Evolutionary conservation across 2,888 invertebrate species (phyloP).

Genomic region (Pinctada fucata): DNA sequence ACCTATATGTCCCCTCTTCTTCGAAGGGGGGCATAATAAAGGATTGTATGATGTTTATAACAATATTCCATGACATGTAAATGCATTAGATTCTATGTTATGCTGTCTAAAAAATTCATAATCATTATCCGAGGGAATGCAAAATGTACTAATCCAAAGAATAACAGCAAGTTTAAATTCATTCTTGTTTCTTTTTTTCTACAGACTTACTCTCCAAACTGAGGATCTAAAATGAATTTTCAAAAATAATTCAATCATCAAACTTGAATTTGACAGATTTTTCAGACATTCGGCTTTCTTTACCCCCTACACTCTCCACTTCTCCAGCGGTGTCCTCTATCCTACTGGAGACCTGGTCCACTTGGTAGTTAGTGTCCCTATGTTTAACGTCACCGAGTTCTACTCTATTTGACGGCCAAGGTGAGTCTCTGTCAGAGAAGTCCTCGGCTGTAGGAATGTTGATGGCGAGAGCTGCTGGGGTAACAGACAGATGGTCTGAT

Average conservation of each 20-base stretch:
- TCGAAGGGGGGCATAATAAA: too few relatives aligned
- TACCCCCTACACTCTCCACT: background rate
- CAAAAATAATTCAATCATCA: constrained; percentile 6
- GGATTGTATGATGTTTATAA: too few relatives aligned
- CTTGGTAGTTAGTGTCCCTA: constrained; percentile 51
- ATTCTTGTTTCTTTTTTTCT: too few relatives aligned
- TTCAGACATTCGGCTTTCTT: constrained; percentile 15
- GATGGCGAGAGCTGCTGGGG: constrained; percentile 54
- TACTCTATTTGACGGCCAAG: constrained; percentile 35
- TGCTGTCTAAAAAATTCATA: too few relatives aligned
- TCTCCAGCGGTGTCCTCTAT: constrained; percentile 44
- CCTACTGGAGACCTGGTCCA: constrained; percentile 60
- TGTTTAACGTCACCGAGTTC: constrained; percentile 17
- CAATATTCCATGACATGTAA: too few relatives aligned
- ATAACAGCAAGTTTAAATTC: too few relatives aligned
- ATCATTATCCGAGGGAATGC: too few relatives aligned
- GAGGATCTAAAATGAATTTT: background rate
- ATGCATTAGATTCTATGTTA: too few relatives aligned
- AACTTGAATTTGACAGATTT: constrained; percentile 34
- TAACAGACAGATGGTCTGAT: constrained; percentile 21
- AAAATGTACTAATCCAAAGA: too few relatives aligned
- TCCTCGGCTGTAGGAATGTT: constrained; percentile 68
- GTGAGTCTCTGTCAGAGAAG: constrained; percentile 57
- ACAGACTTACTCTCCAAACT: too few relatives aligned
- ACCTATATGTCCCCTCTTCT: too few relatives aligned